Conservation (phyloP, 2,113 vertebrate genomes). For the Pelobates fuscus region DNA sequence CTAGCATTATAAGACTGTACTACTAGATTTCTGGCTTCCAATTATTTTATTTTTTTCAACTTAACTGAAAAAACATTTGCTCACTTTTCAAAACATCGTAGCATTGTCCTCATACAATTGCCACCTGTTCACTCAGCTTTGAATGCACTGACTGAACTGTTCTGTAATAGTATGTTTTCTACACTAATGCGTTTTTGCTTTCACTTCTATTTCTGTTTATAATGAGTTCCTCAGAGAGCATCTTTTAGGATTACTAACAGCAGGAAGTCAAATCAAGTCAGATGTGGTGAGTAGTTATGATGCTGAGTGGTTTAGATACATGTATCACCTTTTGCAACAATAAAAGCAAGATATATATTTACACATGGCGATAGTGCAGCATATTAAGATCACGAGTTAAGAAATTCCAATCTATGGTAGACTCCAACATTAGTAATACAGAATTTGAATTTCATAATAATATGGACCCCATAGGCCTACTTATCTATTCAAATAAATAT, state of each 20-base stretch:
- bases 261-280: neutral
- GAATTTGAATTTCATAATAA: too few species aligned
- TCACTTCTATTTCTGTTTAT: constrained; percentile 13
- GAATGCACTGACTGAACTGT: constrained; percentile 13
- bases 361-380: neutral
- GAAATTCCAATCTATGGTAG: too few species aligned
- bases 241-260: constrained; percentile 23
- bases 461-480: too few species aligned
- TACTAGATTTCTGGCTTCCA: neutral
- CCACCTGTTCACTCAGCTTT: constrained; percentile 1
- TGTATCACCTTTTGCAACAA: constrained; percentile 22
- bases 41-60: neutral
- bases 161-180: constrained; percentile 4
- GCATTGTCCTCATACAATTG: neutral
- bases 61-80: neutral
- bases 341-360: neutral
- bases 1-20: neutral
- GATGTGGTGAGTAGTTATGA: constrained; percentile 20
- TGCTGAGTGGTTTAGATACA: constrained; percentile 31
- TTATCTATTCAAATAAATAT: too few species aligned
- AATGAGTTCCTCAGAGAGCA: constrained; percentile 41
- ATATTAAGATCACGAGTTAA: too few species aligned
- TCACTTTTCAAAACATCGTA: neutral
- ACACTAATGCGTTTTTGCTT: constrained; percentile 7
- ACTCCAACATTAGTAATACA: too few species aligned